Base-by-base conservation (phyloP, 2,888 invertebrate genomes). In the Amiota mariae region DNA sequence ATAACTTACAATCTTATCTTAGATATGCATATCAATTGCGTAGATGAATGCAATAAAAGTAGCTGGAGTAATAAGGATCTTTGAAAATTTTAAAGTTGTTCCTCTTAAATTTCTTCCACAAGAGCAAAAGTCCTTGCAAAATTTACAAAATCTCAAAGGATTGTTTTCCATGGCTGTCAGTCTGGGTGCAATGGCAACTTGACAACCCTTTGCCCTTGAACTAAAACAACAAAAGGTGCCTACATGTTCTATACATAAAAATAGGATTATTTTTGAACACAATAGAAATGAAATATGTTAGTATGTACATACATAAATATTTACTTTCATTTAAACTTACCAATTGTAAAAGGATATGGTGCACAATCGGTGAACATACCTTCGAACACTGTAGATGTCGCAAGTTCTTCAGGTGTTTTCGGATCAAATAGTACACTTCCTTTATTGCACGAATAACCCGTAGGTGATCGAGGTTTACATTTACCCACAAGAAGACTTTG, bases 181-280 rank as follows among this genome's bases (percentile, higher is more conserved):
- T 0, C 1, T 0, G 0, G 73, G 68, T 57, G 76, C 59, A 2
- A 80, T 0, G 2, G 75, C 75, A 6, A 70, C 11, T 12, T 76
- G 73, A 46, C 81, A 81, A 8, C 82, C 81, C 1, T 56, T 0
- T 0, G 9, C 0, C 0, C 15, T 12, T 0, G 82, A 82, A 70
- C 74, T 81, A 8, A 81, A 70, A 54, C 81, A 81, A 46, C 82
- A 82, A 46, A 49, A 74, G 1, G 56, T 54, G 0, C 63, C 13
- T 10, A 75, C 13, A 8, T 13, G 46, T 0, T 15, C 79, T 79
- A 64, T 1, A 66, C 20, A 12, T 36, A 36, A 49, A 47, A 63
- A 8, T 0, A 13, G n/a, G n/a, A n/a, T n/a, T 3, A 56, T 48
- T 48, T 20, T 11, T 36, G 4, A 36, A 36, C 8, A 6, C 36